These are phyloP conservation scores for Netelia virgata DNA, from an alignment of 2,888 invertebrate genomes.

Conservation along the genomic window DNA sequence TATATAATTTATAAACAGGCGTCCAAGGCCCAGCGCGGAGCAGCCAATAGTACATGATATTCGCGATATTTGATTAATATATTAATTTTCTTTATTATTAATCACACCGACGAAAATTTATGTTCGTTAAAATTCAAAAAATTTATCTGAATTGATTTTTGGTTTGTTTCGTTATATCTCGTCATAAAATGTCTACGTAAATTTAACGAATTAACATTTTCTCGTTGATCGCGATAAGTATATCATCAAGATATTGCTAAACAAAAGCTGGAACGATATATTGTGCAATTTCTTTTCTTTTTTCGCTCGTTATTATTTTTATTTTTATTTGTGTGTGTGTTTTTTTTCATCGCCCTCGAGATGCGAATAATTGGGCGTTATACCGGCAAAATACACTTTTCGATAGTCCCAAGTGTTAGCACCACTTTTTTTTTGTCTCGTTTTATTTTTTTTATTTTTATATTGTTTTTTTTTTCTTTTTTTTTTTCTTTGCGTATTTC, in stretches of 20 bases:
- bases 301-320: not conserved
- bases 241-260: too few relatives aligned
- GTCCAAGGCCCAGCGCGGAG: slow-evolving; percentile 12
- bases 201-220: not conserved
- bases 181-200: not conserved
- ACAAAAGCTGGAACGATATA: slow-evolving; percentile 12
- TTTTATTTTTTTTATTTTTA: not conserved
- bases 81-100: not conserved
- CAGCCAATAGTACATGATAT: not conserved
- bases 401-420: not conserved
- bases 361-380: slow-evolving; percentile 41
- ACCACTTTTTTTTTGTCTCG: not conserved
- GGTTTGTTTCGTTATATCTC: too few relatives aligned
- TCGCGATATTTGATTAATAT: not conserved
- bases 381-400: slow-evolving; percentile 41
- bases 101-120: not conserved
- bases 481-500: slow-evolving; percentile 21
- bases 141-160: not conserved
- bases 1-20: slow-evolving; percentile 18
- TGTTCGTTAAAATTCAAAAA: not conserved
- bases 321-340: slow-evolving; percentile 27
- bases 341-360: slow-evolving; percentile 55
- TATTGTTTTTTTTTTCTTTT: slow-evolving; percentile 15
- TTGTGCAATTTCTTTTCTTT: not conserved
- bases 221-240: not conserved